phyloP scores from a whole-genome alignment of 2,113 vertebrate species.

The Festucalex cinctus region DNA sequence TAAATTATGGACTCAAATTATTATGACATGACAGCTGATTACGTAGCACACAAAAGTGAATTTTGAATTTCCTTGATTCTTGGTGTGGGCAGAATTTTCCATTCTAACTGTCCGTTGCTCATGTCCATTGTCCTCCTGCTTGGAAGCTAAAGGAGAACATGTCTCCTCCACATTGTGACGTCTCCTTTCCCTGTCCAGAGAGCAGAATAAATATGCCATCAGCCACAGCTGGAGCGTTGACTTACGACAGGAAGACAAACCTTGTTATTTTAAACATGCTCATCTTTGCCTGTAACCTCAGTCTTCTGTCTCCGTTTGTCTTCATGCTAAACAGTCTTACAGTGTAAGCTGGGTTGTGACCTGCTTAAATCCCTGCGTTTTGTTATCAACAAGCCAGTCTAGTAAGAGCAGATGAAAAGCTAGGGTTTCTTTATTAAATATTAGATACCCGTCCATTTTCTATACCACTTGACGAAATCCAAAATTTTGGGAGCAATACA shows the following conservation, averaged over 20 bases:
- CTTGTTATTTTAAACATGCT: constrained; percentile 7
- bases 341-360: background rate
- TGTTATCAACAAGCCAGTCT: background rate
- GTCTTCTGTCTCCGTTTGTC: background rate
- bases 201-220: constrained; percentile 56
- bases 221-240: constrained; percentile 16
- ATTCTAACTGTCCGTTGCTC: constrained; percentile 10
- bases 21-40: background rate
- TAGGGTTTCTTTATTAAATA: background rate
- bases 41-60: background rate
- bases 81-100: background rate
- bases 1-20: too few relatives aligned
- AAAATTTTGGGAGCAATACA: too few relatives aligned
- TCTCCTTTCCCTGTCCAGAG: constrained; percentile 22
- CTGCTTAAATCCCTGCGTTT: background rate
- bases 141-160: constrained; percentile 17
- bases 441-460: too few relatives aligned
- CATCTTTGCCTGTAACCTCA: constrained; percentile 3
- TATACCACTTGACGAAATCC: too few relatives aligned
- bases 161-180: constrained; percentile 43
- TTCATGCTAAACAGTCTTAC: background rate
- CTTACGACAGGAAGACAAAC: constrained; percentile 41
- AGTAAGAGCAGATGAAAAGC: background rate
- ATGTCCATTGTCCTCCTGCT: background rate
- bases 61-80: background rate